A percentile compares a stretch with the other conserved stretches of the same genome.
Evolutionary conservation across 2,113 vertebrate genomes (phyloP).

Genomic region (Nipponia nippon): DNA sequence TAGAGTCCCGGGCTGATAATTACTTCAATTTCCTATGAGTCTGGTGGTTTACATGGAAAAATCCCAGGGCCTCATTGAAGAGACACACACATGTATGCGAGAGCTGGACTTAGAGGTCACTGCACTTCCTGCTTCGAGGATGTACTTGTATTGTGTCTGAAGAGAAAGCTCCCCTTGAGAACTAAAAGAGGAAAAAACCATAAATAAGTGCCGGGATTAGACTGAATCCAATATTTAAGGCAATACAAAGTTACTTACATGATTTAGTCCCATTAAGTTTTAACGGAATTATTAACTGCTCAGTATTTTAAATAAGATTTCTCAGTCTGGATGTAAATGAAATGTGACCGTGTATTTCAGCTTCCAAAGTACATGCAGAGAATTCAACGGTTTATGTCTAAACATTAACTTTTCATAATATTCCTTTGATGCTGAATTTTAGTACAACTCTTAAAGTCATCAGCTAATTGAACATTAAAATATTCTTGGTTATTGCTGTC

Average conservation of each 20-base stretch:
- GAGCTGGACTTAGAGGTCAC: neutral
- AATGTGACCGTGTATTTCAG: neutral
- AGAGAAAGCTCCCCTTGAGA: neutral
- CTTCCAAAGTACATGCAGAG: neutral
- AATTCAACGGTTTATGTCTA: neutral
- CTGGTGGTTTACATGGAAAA: neutral
- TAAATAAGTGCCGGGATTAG: neutral
- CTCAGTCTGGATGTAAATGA: neutral
- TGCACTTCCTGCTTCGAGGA: neutral
- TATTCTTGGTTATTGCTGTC: neutral
- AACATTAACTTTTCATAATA: constrained; percentile 11
- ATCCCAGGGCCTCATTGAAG: neutral
- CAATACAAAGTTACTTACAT: neutral
- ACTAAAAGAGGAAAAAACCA: neutral
- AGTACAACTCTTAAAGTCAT: neutral
- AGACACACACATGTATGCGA: accelerated
- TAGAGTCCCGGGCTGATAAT: neutral
- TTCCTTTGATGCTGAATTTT: constrained; percentile 9
- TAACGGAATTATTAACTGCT: constrained; percentile 7
- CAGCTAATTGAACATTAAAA: constrained; percentile 14
- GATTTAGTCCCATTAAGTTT: neutral
- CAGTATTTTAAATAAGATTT: neutral
- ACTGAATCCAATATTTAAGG: neutral
- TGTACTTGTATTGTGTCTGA: neutral
- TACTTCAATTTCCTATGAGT: neutral